These are phyloP conservation scores for Euzetes globulus DNA, from an alignment of 2,888 invertebrate species.

Conservation along the genomic window DNA sequence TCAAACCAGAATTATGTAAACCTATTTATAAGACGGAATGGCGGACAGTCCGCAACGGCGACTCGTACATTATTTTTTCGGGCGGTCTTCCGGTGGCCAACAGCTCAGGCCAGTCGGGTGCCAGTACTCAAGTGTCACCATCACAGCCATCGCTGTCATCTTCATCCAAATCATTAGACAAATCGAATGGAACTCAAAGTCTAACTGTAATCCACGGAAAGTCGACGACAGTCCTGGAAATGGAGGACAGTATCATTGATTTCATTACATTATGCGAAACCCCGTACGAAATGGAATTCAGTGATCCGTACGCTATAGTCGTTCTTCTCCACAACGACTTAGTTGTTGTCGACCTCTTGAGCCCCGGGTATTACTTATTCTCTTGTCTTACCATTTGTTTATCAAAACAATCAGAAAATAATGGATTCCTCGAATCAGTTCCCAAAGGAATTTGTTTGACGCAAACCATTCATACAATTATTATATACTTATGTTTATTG, in stretches of 20 bases:
- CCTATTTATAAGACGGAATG: conserved; percentile 92
- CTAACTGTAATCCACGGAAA: conserved; percentile 94
- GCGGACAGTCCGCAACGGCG: conserved; percentile 75
- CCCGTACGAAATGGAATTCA: conserved; percentile 69
- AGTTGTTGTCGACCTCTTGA: conserved; percentile 91
- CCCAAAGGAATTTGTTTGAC: not conserved
- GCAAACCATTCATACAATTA: not conserved
- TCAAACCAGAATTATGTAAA: conserved; percentile 76
- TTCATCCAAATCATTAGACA: conserved; percentile 13
- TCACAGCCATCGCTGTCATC: not conserved
- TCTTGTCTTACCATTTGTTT: not conserved
- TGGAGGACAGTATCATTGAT: conserved; percentile 97
- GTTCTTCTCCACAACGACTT: conserved; percentile 95
- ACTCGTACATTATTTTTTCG: conserved; percentile 91
- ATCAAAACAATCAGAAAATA: not conserved
- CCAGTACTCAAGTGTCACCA: not conserved
- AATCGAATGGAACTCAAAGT: conserved; percentile 47
- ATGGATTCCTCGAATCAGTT: not conserved
- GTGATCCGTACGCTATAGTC: conserved; percentile 95
- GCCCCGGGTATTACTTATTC: conserved; percentile 58
- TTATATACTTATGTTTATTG: not conserved
- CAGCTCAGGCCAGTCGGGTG: not conserved
- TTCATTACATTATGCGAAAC: conserved; percentile 92
- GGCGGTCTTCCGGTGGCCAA: conserved; percentile 83
- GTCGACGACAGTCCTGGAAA: conserved; percentile 93